Conservation (phyloP, 1,140 invertebrate genomes). For the Laupala kohalensis region DNA sequence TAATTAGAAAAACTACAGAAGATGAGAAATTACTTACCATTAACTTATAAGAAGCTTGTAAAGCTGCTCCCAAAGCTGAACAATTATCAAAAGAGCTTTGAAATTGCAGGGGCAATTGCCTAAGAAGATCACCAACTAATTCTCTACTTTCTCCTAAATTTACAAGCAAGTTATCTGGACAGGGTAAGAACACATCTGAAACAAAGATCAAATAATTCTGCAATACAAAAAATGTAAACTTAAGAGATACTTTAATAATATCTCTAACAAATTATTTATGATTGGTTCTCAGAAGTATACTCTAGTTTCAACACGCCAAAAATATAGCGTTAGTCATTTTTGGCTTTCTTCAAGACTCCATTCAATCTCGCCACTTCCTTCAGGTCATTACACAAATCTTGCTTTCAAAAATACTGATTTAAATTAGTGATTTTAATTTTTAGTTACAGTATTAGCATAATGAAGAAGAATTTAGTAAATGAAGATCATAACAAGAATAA, state of each 20-base stretch:
- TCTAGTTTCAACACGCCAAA: too few relatives aligned
- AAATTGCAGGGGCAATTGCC: slow-evolving; percentile 67
- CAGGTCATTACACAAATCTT: too few relatives aligned
- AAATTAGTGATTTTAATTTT: too few relatives aligned
- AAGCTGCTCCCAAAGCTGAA: slow-evolving; percentile 78
- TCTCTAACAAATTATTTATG: too few relatives aligned
- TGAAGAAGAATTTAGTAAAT: too few relatives aligned
- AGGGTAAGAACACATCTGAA: slow-evolving; percentile 70
- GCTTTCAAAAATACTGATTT: too few relatives aligned
- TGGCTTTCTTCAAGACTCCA: too few relatives aligned
- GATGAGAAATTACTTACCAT: slow-evolving; percentile 42
- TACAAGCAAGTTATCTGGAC: slow-evolving; percentile 83
- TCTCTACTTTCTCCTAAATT: slow-evolving; percentile 77
- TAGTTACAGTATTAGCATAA: too few relatives aligned
- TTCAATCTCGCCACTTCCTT: too few relatives aligned
- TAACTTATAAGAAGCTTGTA: slow-evolving; percentile 85
- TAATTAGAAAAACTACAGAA: neutral
- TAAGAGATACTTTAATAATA: neutral
- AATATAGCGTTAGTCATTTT: too few relatives aligned
- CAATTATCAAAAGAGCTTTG: slow-evolving; percentile 57
- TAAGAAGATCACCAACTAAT: slow-evolving; percentile 65
- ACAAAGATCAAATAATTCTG: slow-evolving; percentile 13
- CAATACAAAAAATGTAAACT: neutral
- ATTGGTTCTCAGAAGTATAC: too few relatives aligned
- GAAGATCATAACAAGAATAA: too few relatives aligned